These are phyloP conservation scores for Cataglyphis albicans DNA, from an alignment of 2,888 invertebrate genomes.

Conservation along the genomic window DNA sequence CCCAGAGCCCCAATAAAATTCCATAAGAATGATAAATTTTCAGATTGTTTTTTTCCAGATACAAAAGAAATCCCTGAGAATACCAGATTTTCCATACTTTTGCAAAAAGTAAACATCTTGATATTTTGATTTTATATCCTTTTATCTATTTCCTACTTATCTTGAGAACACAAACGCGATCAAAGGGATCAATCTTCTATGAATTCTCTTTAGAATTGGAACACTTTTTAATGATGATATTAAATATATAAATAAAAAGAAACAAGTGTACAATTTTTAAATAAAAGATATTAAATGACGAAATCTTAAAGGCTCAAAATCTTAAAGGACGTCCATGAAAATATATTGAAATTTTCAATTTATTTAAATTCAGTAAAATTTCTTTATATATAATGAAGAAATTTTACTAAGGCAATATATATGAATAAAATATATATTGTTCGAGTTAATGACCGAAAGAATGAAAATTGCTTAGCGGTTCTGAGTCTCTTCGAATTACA, in stretches of 20 bases:
- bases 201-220: background rate
- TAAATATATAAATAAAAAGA: background rate
- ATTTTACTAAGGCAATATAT: background rate
- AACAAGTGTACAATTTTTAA: background rate
- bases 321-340: background rate
- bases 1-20: no score
- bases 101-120: no score
- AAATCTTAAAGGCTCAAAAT: background rate
- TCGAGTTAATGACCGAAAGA: background rate
- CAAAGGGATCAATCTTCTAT: background rate
- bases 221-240: background rate
- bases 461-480: constrained; percentile 43
- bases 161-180: background rate
- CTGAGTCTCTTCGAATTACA: background rate
- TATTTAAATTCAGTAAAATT: background rate
- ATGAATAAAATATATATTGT: background rate
- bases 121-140: background rate
- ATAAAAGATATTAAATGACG: background rate
- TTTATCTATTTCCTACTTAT: background rate
- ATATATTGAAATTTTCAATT: background rate
- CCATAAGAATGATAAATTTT: no score
- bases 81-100: no score
- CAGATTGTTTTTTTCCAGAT: no score
- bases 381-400: background rate
- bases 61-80: no score